Conservation (phyloP, 2,113 vertebrate species). For the Spizaetus ornatus region DNA sequence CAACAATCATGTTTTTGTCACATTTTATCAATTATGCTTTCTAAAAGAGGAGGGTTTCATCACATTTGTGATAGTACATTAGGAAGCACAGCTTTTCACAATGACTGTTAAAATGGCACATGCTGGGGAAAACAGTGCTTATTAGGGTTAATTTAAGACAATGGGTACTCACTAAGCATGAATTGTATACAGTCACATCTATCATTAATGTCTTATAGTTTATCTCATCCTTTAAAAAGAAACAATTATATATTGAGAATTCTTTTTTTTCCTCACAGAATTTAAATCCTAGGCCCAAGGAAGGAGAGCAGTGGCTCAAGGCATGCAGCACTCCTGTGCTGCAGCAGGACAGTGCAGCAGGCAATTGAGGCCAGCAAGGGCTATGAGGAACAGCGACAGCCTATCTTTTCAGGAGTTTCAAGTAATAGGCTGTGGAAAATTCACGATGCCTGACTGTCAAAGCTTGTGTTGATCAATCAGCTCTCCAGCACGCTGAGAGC, state of each 20-base stretch:
- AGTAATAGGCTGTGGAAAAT: background rate
- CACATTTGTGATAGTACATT: background rate
- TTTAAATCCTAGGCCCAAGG: background rate
- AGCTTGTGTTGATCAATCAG: background rate
- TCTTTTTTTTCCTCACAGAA: background rate
- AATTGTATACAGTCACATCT: background rate
- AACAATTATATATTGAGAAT: background rate
- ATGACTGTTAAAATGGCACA: background rate
- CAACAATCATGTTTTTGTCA: background rate
- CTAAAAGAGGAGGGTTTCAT: background rate
- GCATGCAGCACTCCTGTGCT: background rate
- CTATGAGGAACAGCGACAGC: background rate
- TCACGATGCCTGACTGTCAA: background rate
- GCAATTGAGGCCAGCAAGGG: background rate
- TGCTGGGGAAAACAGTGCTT: background rate
- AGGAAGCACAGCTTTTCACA: background rate
- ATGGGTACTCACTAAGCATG: background rate
- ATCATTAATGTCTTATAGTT: background rate
- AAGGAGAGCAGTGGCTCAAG: background rate
- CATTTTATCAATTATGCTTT: conserved; percentile 12
- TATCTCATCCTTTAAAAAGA: background rate
- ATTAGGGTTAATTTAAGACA: conserved; percentile 31
- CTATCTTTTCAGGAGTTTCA: background rate
- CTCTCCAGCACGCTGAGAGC: background rate
- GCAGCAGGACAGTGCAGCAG: background rate